phyloP scores from a whole-genome alignment of 2,888 invertebrate genomes.

The Harpagoxenus sublaevis region DNA sequence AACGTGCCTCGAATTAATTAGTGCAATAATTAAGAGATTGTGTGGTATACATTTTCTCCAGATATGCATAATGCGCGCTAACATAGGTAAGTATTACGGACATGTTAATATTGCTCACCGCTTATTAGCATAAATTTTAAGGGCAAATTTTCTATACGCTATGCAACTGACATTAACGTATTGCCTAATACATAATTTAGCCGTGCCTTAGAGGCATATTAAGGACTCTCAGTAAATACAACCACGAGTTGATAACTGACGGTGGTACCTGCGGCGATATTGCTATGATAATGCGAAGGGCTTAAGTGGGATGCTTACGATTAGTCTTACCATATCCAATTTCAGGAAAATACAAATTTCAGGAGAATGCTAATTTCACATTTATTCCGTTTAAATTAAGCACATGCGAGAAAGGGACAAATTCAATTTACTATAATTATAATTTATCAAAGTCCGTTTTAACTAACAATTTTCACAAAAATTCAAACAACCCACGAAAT shows the following conservation, averaged over 20 bases:
- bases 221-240: slow-evolving; percentile 27
- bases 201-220: slow-evolving; percentile 26
- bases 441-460: background rate
- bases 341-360: slow-evolving; percentile 13
- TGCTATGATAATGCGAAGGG: slow-evolving; percentile 40
- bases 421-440: background rate
- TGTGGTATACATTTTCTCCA: background rate
- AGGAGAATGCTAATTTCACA: background rate
- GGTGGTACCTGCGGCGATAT: slow-evolving; percentile 34
- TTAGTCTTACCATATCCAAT: slow-evolving; percentile 22
- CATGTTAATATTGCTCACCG: slow-evolving; percentile 7
- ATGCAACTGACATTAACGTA: slow-evolving; percentile 24
- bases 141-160: slow-evolving; percentile 15
- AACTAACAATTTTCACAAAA: background rate
- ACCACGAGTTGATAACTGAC: slow-evolving; percentile 44
- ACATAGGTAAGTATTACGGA: background rate
- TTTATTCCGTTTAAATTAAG: slow-evolving; percentile 22
- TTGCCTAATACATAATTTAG: slow-evolving; percentile 25
- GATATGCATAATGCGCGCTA: slow-evolving; percentile 15
- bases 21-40: slow-evolving; percentile 3
- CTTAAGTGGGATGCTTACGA: background rate
- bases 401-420: background rate
- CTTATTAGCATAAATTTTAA: slow-evolving; percentile 33
- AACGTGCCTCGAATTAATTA: background rate
- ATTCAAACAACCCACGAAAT: background rate